Conservation (phyloP, 92 coral and sea anemone species). For the Palythoa heliodiscus region DNA sequence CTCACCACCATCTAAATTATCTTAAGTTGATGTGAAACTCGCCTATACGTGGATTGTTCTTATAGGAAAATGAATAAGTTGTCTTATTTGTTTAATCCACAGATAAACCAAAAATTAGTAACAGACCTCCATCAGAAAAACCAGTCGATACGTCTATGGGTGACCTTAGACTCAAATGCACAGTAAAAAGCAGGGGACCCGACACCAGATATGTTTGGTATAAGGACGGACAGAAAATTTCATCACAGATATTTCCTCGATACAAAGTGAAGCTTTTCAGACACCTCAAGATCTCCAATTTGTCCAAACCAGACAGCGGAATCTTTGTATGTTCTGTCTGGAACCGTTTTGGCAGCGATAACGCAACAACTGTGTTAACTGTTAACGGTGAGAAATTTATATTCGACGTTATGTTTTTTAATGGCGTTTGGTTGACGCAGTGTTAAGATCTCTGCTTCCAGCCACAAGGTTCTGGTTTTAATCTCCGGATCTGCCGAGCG, state of each 20-base stretch:
- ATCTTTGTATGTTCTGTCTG: conserved; percentile 8
- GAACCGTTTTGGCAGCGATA: conserved; percentile 28
- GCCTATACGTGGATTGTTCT: too few relatives aligned
- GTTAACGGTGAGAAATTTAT: conserved; percentile 20
- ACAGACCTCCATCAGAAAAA: conserved; percentile 20
- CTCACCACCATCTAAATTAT: too few relatives aligned
- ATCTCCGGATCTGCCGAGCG: too few relatives aligned
- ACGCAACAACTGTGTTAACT: conserved; percentile 31
- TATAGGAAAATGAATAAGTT: too few relatives aligned
- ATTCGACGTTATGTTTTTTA: too few relatives aligned
- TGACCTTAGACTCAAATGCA: conserved; percentile 13
- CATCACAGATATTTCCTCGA: conserved; percentile 24
- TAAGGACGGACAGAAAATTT: neutral
- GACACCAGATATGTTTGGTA: conserved; percentile 17
- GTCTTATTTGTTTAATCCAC: neutral
- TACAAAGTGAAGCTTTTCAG: conserved; percentile 16
- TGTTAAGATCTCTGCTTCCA: too few relatives aligned
- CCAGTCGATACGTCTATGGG: neutral
- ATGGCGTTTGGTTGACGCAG: too few relatives aligned
- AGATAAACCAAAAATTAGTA: conserved; percentile 13
- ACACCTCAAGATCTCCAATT: conserved; percentile 2
- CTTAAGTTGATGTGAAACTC: too few relatives aligned
- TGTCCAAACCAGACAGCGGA: conserved; percentile 19
- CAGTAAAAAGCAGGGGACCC: neutral
- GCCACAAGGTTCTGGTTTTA: too few relatives aligned